phyloP scores from a whole-genome alignment of 2,113 vertebrate species.

The Glaucomys volans region DNA sequence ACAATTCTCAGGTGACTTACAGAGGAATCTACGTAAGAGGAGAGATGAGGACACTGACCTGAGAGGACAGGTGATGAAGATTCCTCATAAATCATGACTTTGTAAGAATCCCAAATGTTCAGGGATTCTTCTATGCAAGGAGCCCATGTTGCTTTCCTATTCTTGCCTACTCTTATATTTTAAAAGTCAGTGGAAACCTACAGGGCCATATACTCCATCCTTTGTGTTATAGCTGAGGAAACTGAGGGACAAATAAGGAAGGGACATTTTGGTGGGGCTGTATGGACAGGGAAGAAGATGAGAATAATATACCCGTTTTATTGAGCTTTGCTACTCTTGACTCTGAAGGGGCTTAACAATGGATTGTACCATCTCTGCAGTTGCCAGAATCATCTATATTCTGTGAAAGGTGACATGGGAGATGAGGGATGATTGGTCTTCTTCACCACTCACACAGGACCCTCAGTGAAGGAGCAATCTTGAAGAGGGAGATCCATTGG shows the following conservation, averaged over 20 bases:
- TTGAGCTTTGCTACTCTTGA: not conserved
- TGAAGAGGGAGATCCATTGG: not conserved
- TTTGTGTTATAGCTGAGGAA: not conserved
- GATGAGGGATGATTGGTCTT: not conserved
- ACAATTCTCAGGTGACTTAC: rapidly evolving
- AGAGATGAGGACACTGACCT: not conserved
- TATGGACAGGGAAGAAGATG: not conserved
- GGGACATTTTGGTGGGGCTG: not conserved
- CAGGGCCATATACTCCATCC: too few relatives aligned
- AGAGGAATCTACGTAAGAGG: rapidly evolving
- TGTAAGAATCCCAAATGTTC: not conserved
- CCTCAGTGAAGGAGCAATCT: not conserved
- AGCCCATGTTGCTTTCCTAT: not conserved
- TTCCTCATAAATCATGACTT: not conserved
- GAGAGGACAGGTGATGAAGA: not conserved
- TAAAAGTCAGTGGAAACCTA: not conserved
- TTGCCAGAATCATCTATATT: not conserved
- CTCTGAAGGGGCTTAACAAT: not conserved
- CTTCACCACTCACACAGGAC: not conserved
- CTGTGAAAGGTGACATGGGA: not conserved
- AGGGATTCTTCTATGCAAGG: not conserved
- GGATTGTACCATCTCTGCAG: not conserved
- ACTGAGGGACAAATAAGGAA: not conserved
- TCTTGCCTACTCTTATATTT: not conserved
- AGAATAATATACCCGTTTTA: too few relatives aligned